phyloP scores from a whole-genome alignment of 2,888 invertebrate species.

The Eupeodes latifasciatus region DNA sequence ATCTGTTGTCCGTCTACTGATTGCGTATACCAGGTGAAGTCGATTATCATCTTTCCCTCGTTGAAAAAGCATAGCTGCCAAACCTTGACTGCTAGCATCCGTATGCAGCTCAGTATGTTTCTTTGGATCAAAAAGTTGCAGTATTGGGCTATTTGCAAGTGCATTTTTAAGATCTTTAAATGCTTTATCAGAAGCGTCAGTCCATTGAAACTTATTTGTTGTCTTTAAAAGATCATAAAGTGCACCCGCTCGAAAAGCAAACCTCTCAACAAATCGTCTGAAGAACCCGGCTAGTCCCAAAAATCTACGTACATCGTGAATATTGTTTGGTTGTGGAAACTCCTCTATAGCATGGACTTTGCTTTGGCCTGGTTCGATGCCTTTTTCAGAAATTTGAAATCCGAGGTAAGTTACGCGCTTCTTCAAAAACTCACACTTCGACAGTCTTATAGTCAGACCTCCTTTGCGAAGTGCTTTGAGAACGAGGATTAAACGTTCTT shows the following conservation, averaged over 20 bases:
- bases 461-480: not conserved
- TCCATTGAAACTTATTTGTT: slow-evolving; percentile 7
- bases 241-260: slow-evolving; percentile 2
- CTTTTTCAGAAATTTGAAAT: slow-evolving; percentile 25
- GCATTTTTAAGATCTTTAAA: too few relatives aligned
- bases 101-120: slow-evolving; percentile 15
- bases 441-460: not conserved
- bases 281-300: slow-evolving; percentile 27
- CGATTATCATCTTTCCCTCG: not conserved
- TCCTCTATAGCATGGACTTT: slow-evolving; percentile 1
- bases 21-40: slow-evolving; percentile 20
- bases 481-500: too few relatives aligned
- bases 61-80: not conserved
- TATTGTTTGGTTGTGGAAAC: slow-evolving; percentile 8
- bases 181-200: not conserved
- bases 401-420: slow-evolving; percentile 17
- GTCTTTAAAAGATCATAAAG: slow-evolving; percentile 17
- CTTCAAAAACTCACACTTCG: slow-evolving; percentile 13
- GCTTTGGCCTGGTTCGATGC: not conserved
- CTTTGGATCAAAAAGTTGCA: slow-evolving; percentile 11
- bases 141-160: not conserved
- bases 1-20: slow-evolving; percentile 17
- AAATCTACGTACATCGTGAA: slow-evolving; percentile 22
- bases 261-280: slow-evolving; percentile 24
- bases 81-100: not conserved